phyloP scores from a whole-genome alignment of 2,113 vertebrate genomes.

The Narcine bancroftii region DNA sequence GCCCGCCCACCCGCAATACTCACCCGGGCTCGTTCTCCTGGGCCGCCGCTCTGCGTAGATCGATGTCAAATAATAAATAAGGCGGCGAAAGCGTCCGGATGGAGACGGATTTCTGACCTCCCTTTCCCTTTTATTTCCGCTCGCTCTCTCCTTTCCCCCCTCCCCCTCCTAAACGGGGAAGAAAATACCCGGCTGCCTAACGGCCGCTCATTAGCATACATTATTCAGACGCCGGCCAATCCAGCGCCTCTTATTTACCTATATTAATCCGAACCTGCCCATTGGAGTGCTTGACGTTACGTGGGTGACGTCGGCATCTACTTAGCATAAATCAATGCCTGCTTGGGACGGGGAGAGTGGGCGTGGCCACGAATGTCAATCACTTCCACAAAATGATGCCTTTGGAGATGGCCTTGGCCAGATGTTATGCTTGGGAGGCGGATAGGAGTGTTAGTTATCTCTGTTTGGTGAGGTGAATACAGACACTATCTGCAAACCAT shows the following conservation, averaged over 20 bases:
- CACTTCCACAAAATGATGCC: background rate
- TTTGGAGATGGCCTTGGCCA: background rate
- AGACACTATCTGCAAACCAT: too few species aligned
- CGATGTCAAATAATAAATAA: background rate
- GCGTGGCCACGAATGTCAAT: background rate
- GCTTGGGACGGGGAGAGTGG: background rate
- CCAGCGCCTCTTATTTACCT: background rate
- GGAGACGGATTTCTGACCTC: slow-evolving; percentile 25
- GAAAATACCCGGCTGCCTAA: slow-evolving; percentile 23
- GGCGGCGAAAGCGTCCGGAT: background rate
- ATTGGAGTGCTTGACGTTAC: background rate
- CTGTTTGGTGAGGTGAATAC: background rate
- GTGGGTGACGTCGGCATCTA: background rate
- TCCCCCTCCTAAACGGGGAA: background rate
- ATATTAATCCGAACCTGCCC: background rate
- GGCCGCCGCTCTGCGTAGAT: background rate
- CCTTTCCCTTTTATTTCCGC: too few species aligned
- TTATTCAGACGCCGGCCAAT: background rate
- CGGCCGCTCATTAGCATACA: background rate
- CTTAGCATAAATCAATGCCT: background rate
- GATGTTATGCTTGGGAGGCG: background rate
- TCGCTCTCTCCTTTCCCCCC: background rate
- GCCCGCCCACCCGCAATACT: background rate
- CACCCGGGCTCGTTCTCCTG: background rate
- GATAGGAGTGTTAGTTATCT: background rate